Evolutionary conservation across 2,797 vertebrate genomes (phyloP).

Genomic region (Gymnoscopelus microlampas): DNA sequence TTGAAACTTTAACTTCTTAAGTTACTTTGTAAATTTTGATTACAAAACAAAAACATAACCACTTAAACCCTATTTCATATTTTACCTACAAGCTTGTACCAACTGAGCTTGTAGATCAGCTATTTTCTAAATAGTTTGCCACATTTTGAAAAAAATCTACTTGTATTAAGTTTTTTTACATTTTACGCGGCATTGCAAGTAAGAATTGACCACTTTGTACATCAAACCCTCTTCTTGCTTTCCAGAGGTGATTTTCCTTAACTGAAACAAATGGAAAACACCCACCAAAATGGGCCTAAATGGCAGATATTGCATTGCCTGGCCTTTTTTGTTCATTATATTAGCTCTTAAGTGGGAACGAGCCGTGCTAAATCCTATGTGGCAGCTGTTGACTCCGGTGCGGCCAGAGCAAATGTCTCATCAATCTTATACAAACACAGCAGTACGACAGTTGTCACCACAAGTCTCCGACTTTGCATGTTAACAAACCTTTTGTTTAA

Average conservation of each 20-base stretch:
- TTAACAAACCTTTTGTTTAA: slow-evolving; percentile 60
- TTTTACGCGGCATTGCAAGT: too few species aligned
- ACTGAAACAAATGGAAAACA: slow-evolving; percentile 45
- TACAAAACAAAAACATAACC: too few species aligned
- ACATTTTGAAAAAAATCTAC: too few species aligned
- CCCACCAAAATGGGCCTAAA: slow-evolving; percentile 30
- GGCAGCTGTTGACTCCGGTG: slow-evolving; percentile 24
- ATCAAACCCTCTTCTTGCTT: too few species aligned
- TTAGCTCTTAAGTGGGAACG: slow-evolving; percentile 24
- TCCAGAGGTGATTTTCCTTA: slow-evolving; percentile 9
- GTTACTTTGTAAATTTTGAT: too few species aligned
- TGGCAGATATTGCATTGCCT: slow-evolving; percentile 34
- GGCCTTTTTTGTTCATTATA: slow-evolving; percentile 27
- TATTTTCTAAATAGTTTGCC: too few species aligned
- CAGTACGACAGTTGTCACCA: slow-evolving; percentile 46
- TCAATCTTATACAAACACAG: slow-evolving; percentile 70
- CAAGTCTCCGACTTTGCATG: slow-evolving; percentile 53
- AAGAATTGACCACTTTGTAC: too few species aligned
- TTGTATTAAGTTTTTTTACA: too few species aligned
- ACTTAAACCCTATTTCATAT: too few species aligned
- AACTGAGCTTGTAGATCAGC: too few species aligned
- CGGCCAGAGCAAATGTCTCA: slow-evolving; percentile 50
- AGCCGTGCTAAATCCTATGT: slow-evolving; percentile 24
- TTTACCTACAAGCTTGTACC: too few species aligned
- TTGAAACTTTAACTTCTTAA: too few species aligned